Evolutionary conservation across 2,888 invertebrate genomes (phyloP).

Genomic region (Andrena haemorrhoa): DNA sequence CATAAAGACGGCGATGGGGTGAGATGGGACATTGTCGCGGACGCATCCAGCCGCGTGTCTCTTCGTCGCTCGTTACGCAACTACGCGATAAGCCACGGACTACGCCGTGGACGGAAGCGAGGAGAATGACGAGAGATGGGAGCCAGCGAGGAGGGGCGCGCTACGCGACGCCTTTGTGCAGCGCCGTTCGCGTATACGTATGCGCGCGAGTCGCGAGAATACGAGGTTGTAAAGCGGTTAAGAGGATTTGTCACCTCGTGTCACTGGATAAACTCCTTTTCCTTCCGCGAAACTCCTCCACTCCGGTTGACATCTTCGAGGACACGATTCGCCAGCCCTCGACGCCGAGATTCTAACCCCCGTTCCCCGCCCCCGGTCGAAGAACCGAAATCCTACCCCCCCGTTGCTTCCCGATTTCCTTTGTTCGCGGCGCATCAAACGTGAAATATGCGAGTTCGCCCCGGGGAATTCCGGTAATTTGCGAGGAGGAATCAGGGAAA

Average conservation of each 20-base stretch:
- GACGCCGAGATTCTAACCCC: neutral
- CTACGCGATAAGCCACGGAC: constrained; percentile 8
- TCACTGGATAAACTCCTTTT: constrained; percentile 66
- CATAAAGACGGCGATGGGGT: neutral
- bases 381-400: constrained; percentile 5
- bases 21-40: neutral
- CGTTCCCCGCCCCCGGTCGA: too few relatives aligned
- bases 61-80: neutral
- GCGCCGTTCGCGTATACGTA: constrained; percentile 30
- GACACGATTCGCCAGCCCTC: constrained; percentile 38
- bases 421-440: constrained; percentile 64
- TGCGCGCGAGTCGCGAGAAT: constrained; percentile 49
- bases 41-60: neutral
- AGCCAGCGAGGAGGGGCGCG: constrained; percentile 2
- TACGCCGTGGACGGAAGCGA: neutral
- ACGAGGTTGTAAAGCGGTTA: constrained; percentile 61
- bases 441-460: constrained; percentile 72
- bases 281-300: constrained; percentile 39
- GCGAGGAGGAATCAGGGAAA: constrained; percentile 63
- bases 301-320: constrained; percentile 45
- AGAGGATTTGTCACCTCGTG: constrained; percentile 68
- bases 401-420: constrained; percentile 30
- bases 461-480: constrained; percentile 73
- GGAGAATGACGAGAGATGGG: neutral
- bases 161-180: constrained; percentile 32